A percentile compares a stretch with the other conserved stretches of the same genome.
These are phyloP conservation scores for Poecilus cupreus DNA, from an alignment of 2,888 invertebrate genomes.

Conservation along the genomic window DNA sequence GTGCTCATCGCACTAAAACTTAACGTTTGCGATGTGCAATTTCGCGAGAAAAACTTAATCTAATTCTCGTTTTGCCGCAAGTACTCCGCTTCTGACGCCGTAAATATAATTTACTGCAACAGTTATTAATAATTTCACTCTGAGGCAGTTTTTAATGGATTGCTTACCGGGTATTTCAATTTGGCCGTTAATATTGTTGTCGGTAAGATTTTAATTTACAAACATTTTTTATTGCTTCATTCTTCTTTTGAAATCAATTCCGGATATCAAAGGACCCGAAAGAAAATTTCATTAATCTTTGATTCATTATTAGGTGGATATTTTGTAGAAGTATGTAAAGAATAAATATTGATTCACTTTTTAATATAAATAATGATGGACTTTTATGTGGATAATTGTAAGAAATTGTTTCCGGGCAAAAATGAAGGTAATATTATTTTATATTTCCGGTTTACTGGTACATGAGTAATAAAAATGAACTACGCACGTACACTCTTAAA, in stretches of 20 bases:
- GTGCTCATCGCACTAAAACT: constrained; percentile 30
- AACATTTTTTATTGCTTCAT: too few species aligned
- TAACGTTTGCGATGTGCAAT: constrained; percentile 28
- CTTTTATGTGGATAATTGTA: too few species aligned
- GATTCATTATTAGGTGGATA: too few species aligned
- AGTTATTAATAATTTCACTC: constrained; percentile 37
- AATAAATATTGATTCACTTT: too few species aligned
- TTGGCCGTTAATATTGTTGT: neutral
- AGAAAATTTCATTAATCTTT: too few species aligned
- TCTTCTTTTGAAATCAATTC: too few species aligned
- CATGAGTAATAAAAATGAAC: neutral
- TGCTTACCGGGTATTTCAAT: neutral
- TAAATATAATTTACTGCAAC: constrained; percentile 45
- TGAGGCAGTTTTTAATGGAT: neutral
- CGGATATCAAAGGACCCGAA: too few species aligned
- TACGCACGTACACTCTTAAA: neutral
- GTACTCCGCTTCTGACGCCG: neutral
- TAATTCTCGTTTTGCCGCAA: constrained; percentile 11
- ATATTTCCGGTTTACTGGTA: too few species aligned
- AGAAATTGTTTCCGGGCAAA: neutral
- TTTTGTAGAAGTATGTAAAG: too few species aligned
- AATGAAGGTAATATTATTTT: too few species aligned
- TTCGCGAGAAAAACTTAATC: constrained; percentile 20
- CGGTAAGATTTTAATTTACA: too few species aligned
- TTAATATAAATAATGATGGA: too few species aligned